A percentile compares a stretch with the other conserved stretches of the same genome.
phyloP scores from a whole-genome alignment of 2,797 vertebrate genomes.

The Phalloptychus januarius region DNA sequence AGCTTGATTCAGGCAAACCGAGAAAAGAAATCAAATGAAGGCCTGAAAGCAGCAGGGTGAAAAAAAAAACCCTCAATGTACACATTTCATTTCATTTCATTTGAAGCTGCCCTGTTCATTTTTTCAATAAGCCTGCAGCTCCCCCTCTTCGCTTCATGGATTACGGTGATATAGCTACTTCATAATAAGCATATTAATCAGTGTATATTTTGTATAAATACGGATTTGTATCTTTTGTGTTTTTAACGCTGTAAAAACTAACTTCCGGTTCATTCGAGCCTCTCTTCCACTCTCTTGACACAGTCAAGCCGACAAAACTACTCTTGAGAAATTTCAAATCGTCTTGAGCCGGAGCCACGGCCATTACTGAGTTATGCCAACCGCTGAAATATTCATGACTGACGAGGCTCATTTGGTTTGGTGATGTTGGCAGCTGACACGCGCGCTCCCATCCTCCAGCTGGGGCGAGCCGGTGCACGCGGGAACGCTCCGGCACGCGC shows the following conservation, averaged over 20 bases:
- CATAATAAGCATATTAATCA: not conserved
- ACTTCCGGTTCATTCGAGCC: not conserved
- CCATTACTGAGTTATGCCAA: slow-evolving; percentile 1
- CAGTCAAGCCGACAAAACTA: not conserved
- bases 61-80: not conserved
- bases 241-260: not conserved
- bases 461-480: slow-evolving; percentile 22
- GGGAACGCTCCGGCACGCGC: slow-evolving; percentile 17
- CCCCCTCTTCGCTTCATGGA: not conserved
- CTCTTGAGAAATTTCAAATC: not conserved
- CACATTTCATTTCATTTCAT: not conserved
- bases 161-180: not conserved
- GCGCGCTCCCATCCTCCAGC: slow-evolving; percentile 24
- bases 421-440: slow-evolving; percentile 34
- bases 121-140: not conserved
- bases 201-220: not conserved
- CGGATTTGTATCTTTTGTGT: not conserved
- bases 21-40: not conserved
- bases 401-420: slow-evolving; percentile 52
- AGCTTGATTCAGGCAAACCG: not conserved
- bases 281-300: not conserved
- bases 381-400: slow-evolving; percentile 21
- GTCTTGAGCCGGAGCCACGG: not conserved
- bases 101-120: not conserved
- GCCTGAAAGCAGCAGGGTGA: not conserved